Evolutionary conservation across 2,113 vertebrate species (phyloP).

Genomic region (Odontesthes bonariensis): DNA sequence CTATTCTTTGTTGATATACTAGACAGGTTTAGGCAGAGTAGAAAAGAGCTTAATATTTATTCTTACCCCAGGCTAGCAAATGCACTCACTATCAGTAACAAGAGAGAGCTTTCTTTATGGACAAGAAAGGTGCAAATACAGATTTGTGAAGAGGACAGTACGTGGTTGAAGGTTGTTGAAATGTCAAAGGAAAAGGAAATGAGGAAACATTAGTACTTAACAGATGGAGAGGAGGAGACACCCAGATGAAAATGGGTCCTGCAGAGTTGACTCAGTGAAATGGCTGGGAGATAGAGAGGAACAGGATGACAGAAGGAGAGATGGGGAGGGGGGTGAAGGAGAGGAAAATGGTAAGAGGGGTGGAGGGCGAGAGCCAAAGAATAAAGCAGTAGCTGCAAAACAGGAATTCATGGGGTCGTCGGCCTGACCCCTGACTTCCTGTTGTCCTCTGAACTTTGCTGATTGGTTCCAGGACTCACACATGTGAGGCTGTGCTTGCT

Average conservation of each 20-base stretch:
- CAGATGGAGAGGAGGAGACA: slow-evolving; percentile 66
- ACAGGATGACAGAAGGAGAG: slow-evolving; percentile 61
- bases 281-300: slow-evolving; percentile 45
- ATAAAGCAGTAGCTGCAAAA: slow-evolving; percentile 77
- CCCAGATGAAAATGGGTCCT: slow-evolving; percentile 57
- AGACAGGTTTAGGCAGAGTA: slow-evolving; percentile 7
- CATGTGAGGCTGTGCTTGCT: slow-evolving; percentile 2
- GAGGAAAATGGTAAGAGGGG: slow-evolving; percentile 38
- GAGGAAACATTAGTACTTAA: slow-evolving; percentile 36
- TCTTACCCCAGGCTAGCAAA: slow-evolving; percentile 14
- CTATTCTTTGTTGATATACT: slow-evolving; percentile 2
- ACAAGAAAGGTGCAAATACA: slow-evolving; percentile 14
- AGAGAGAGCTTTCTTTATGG: slow-evolving; percentile 15
- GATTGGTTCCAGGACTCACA: slow-evolving; percentile 74
- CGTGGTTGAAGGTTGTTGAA: background rate
- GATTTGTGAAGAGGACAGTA: background rate
- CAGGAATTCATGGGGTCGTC: slow-evolving; percentile 81
- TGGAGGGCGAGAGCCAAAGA: slow-evolving; percentile 43
- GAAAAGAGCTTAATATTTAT: slow-evolving; percentile 48
- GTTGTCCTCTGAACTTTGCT: slow-evolving; percentile 74
- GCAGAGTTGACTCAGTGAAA: slow-evolving; percentile 39
- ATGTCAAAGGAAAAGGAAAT: slow-evolving; percentile 27
- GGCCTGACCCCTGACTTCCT: slow-evolving; percentile 80
- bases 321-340: slow-evolving; percentile 28
- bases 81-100: slow-evolving; percentile 25